Evolutionary conservation across 2,888 invertebrate genomes (phyloP), one percentile per base, ranked within the genome.

Genomic region (Biston stratarius): DNA sequence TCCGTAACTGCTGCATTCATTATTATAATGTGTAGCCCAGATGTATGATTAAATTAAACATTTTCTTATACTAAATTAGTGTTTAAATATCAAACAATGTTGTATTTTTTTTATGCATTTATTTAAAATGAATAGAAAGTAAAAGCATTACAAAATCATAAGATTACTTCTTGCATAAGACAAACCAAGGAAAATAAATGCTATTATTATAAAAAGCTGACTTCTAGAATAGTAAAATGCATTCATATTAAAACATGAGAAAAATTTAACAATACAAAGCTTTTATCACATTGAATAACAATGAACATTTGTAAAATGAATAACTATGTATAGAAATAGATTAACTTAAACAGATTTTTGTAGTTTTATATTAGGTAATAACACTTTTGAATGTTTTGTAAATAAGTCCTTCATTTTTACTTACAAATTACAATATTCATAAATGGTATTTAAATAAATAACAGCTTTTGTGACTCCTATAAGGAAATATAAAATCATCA

Each of bases 1-100:
- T 57, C 49, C 14, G 48, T 61, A 65, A 70, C 53, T 42, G 38
- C 57, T 72, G 70, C 75, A 82, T 85, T 82, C 75, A 80, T 56
- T 58, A 48, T 42, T 58, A 36, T 61, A 36, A 75, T 64, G 58
- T 47, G 48, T 59, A 67, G 71, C 74, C 49, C 59, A 67, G 60
- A 56, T 68, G 65, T 61, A 64, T 70, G 60, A 69, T 57, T 71
- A 76, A 74, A 69, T 57, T 71, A 77, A 74, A 70, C 70, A 72
- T 64, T 72, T 74, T 71, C 64, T 53, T 59, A 61, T 63, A 12
- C 49, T 59, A 61, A 44, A n/a, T 63, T 33, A 48, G 49, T 61
- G 62, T 67, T 56, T 44, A 7, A 2, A n/a, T 33, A 67, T 57
- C 58, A 63, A 67, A 69, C 67, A 49, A 24, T 61, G 47, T 33